Percentiles rank a stretch among this genome's conserved stretches.
phyloP scores from a whole-genome alignment of 2,888 invertebrate genomes.

The Caenorhabditis sinica region DNA sequence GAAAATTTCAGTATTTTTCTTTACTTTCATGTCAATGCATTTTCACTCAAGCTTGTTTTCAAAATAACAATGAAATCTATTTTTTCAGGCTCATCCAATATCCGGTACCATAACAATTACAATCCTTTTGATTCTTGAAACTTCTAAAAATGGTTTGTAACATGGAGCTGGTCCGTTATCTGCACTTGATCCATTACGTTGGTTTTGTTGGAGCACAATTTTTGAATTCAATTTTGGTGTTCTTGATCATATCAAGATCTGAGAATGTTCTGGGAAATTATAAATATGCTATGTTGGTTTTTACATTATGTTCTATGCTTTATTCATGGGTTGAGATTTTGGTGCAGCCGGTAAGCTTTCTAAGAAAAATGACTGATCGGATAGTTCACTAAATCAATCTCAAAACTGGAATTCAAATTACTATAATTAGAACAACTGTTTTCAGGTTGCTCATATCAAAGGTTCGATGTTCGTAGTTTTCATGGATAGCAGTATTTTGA shows the following conservation, averaged over 20 bases:
- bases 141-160: constrained; percentile 26
- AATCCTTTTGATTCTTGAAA: too few species aligned
- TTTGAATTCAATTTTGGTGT: constrained; percentile 38
- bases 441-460: constrained; percentile 52
- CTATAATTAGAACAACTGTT: not conserved
- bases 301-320: constrained; percentile 43
- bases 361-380: too few species aligned
- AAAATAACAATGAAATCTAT: too few species aligned
- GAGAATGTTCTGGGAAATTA: constrained; percentile 37
- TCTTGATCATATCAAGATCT: constrained; percentile 33
- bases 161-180: constrained; percentile 43
- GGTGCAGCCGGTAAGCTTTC: constrained; percentile 43
- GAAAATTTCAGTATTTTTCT: too few species aligned
- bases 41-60: too few species aligned
- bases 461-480: constrained; percentile 48
- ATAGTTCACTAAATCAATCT: not conserved
- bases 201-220: constrained; percentile 49
- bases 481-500: constrained; percentile 37
- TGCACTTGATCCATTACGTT: constrained; percentile 44
- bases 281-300: constrained; percentile 45
- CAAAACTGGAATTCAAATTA: too few species aligned
- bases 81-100: constrained; percentile 1
- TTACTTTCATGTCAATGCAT: too few species aligned
- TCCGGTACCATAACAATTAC: constrained; percentile 11
- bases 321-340: constrained; percentile 50